Evolutionary conservation across 2,888 invertebrate genomes (phyloP), one percentile per base, ranked within the genome.

Genomic region (Polymixis flavicincta): DNA sequence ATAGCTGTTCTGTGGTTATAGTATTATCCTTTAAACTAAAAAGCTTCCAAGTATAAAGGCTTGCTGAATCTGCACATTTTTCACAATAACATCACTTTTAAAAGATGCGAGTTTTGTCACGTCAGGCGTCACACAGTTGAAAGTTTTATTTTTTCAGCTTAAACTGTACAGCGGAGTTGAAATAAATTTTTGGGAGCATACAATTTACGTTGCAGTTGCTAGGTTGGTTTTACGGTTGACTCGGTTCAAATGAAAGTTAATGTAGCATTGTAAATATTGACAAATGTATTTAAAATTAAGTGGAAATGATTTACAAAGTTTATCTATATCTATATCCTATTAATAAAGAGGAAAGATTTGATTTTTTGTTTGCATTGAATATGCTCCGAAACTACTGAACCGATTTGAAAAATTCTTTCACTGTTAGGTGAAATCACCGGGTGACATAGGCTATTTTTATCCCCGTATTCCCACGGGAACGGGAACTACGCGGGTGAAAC

Each of bases 211-310:
- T 48, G 61, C 54, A 32, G 42, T 25, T 32, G 45, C n/a, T 42
- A 48, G 42, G 14, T 64, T 9, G 25, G 66, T 75, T 76, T 76
- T n/a, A 50, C 76, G 65, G 65, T 59, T 59, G 59, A 22, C 48
- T 61, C 48, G 8, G 22, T 25, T 61, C 59, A 28, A 72, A n/a
- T 42, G 73, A 6, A 50, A 73, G 28, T 73, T 54, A 32, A 74
- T 74, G 11, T 52, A 71, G 22, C 71, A 45, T 17, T 52, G 11
- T 32, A 13, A 54, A 45, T 48, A 32, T 48, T 70, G 14, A n/a
- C 13, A 37, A 55, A 48, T 48, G 19, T 25, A 32, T 42, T 42
- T 13, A 37, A 72, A 73, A 60, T 52, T n/a, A 48, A 76, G 17
- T 73, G 25, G 11, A 45, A 28, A 45, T 63, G 22, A 45, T 22